These are phyloP conservation scores for Lapara coniferarum DNA, from an alignment of 2,888 invertebrate species.

Conservation along the genomic window DNA sequence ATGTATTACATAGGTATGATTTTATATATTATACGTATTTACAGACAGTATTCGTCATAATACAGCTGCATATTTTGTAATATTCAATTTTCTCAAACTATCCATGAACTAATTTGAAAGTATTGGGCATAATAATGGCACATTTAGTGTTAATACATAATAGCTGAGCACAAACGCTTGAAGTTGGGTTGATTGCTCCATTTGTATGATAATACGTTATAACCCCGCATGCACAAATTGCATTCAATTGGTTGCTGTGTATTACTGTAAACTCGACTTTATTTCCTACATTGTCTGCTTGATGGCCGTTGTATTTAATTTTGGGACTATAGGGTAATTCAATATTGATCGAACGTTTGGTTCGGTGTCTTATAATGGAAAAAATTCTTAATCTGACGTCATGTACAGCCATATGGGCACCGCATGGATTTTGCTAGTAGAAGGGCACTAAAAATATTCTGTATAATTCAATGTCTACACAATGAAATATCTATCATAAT, in stretches of 20 bases:
- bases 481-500: too few relatives aligned
- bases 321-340: neutral
- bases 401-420: too few relatives aligned
- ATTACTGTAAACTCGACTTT: neutral
- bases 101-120: slow-evolving; percentile 9
- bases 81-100: neutral
- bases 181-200: slow-evolving; percentile 8
- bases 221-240: slow-evolving; percentile 7
- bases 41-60: too few relatives aligned
- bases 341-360: neutral
- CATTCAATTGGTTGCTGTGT: slow-evolving; percentile 9
- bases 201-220: slow-evolving; percentile 9
- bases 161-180: neutral
- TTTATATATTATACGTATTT: too few relatives aligned
- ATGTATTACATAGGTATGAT: too few relatives aligned
- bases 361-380: too few relatives aligned
- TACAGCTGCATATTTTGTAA: too few relatives aligned
- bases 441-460: too few relatives aligned
- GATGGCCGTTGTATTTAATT: neutral
- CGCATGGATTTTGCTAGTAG: too few relatives aligned
- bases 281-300: slow-evolving; percentile 3
- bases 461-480: too few relatives aligned
- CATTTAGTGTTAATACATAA: slow-evolving; percentile 16
- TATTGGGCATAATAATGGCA: neutral
- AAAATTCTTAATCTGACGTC: too few relatives aligned